These are phyloP conservation scores for Cerastoderma edule DNA, from an alignment of 2,888 invertebrate species.

Conservation along the genomic window DNA sequence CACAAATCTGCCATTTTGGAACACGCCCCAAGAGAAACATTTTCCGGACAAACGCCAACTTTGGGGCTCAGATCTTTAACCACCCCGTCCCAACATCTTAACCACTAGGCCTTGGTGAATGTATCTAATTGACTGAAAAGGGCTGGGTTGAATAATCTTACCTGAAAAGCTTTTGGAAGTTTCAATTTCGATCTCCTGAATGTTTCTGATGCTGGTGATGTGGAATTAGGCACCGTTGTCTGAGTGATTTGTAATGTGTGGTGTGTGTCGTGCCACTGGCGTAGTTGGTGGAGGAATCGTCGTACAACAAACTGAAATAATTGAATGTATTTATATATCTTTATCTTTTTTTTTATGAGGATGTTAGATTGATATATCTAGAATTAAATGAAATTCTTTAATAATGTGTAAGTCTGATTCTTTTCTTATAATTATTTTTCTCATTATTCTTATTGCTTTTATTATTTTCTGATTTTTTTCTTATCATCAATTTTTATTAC, in stretches of 20 bases:
- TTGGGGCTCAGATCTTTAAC: not conserved
- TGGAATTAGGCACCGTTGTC: slow-evolving; percentile 4
- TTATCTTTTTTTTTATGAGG: too few species aligned
- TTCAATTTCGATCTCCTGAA: slow-evolving; percentile 35
- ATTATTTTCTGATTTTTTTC: too few species aligned
- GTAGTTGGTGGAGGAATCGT: slow-evolving; percentile 61
- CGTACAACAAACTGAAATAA: slow-evolving; percentile 70
- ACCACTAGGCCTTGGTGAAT: not conserved
- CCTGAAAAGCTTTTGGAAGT: not conserved
- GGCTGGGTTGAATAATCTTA: not conserved
- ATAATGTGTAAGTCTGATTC: too few species aligned
- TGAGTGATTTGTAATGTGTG: slow-evolving; percentile 55
- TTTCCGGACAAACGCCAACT: too few species aligned
- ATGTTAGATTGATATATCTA: too few species aligned
- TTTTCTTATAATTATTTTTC: too few species aligned
- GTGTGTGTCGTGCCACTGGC: slow-evolving; percentile 48
- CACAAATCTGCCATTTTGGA: too few species aligned
- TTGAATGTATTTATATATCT: too few species aligned
- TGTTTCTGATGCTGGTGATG: slow-evolving; percentile 27
- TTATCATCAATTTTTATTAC: too few species aligned
- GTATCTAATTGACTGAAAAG: not conserved
- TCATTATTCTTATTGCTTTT: too few species aligned
- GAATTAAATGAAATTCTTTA: too few species aligned
- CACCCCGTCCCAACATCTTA: not conserved
- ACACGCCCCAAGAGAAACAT: too few species aligned